phyloP scores from a whole-genome alignment of 1,140 invertebrate genomes.

The Bombus balteatus region DNA sequence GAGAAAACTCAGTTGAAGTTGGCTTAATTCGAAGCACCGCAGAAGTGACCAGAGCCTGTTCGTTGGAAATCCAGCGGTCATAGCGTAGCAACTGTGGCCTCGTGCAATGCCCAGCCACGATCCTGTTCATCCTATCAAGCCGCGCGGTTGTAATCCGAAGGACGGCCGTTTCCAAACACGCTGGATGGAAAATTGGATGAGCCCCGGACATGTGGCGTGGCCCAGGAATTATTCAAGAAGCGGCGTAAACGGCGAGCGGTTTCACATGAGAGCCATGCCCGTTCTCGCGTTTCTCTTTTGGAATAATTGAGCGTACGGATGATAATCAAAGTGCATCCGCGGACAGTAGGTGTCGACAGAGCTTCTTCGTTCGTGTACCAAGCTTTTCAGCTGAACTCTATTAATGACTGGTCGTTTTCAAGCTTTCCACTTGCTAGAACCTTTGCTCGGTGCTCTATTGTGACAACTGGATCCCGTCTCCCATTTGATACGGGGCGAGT shows the following conservation, averaged over 20 bases:
- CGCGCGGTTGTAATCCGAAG: conserved; percentile 36
- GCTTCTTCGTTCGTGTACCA: neutral
- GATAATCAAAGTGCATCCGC: conserved; percentile 18
- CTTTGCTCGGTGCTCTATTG: neutral
- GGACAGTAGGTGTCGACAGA: neutral
- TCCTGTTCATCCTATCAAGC: conserved; percentile 30
- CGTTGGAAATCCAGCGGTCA: conserved; percentile 3
- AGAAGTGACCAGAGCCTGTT: neutral
- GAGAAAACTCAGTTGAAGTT: neutral
- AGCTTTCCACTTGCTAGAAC: neutral
- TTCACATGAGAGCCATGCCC: neutral
- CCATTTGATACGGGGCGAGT: neutral
- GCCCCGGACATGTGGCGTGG: conserved; percentile 34
- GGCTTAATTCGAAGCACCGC: neutral
- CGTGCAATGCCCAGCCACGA: neutral
- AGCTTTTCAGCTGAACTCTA: conserved; percentile 17
- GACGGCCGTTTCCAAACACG: conserved; percentile 35
- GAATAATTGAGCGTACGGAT: conserved; percentile 44
- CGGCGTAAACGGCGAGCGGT: conserved; percentile 17
- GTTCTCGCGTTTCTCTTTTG: conserved; percentile 7
- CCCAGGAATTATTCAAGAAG: conserved; percentile 32
- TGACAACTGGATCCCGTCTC: neutral
- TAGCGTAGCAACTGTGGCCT: neutral
- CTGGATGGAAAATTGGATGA: conserved; percentile 45
- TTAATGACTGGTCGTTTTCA: neutral